Percentiles rank a stretch among this genome's conserved stretches.
Evolutionary conservation across 2,888 invertebrate species (phyloP).

Genomic region (Noctuana brunneofusca): DNA sequence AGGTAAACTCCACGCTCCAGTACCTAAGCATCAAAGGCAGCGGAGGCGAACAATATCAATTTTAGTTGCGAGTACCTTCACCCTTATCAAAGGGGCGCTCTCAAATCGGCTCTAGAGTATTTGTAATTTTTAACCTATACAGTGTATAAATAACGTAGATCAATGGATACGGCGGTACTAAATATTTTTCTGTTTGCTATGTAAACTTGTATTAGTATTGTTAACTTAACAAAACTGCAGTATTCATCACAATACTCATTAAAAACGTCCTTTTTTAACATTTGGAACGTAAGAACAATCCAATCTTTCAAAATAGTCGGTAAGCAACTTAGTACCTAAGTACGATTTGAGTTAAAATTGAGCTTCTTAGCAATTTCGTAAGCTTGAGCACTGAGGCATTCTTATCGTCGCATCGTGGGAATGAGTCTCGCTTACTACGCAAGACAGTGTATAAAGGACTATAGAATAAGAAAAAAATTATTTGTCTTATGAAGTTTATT

Average conservation of each 20-base stretch:
- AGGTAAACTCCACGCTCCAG: too few relatives aligned
- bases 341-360: constrained; percentile 53
- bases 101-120: too few relatives aligned
- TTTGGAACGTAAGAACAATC: constrained; percentile 4
- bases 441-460: background rate
- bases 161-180: too few relatives aligned
- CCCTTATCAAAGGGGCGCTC: too few relatives aligned
- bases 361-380: constrained; percentile 47
- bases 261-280: background rate
- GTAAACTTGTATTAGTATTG: too few relatives aligned
- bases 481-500: background rate
- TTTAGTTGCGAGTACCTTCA: too few relatives aligned
- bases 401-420: constrained; percentile 50
- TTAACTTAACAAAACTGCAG: too few relatives aligned
- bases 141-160: too few relatives aligned
- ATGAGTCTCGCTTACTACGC: constrained; percentile 39
- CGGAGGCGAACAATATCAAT: too few relatives aligned
- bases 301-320: constrained; percentile 47
- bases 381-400: constrained; percentile 58
- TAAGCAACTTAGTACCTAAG: constrained; percentile 50
- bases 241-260: background rate
- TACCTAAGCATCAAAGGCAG: too few relatives aligned
- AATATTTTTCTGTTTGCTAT: too few relatives aligned
- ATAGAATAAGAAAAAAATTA: background rate
- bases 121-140: too few relatives aligned